phyloP scores from a whole-genome alignment of 2,113 vertebrate genomes.

The Nerophis ophidion region DNA sequence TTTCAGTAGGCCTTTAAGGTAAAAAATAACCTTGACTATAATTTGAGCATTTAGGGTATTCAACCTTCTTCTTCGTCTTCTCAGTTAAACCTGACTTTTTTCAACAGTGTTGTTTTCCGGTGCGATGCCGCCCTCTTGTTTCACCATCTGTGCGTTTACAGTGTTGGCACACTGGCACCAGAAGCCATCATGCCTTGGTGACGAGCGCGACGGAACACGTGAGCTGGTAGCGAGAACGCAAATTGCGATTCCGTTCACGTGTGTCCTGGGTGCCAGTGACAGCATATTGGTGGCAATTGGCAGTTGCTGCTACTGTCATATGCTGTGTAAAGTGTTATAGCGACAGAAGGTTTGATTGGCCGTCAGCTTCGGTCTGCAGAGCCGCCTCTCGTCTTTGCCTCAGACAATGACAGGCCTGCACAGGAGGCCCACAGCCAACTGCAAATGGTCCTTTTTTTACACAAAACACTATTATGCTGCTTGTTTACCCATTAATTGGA shows the following conservation, averaged over 20 bases:
- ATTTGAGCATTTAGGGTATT: too few relatives aligned
- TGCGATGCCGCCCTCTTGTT: slow-evolving; percentile 46
- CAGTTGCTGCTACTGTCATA: slow-evolving; percentile 38
- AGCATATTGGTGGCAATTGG: slow-evolving; percentile 67
- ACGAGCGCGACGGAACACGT: slow-evolving; percentile 43
- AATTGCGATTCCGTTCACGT: slow-evolving; percentile 22
- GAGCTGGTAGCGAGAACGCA: slow-evolving; percentile 26
- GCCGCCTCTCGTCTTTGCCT: slow-evolving; percentile 49
- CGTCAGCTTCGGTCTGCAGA: slow-evolving; percentile 25
- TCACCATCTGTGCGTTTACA: slow-evolving; percentile 65
- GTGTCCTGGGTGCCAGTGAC: slow-evolving; percentile 46
- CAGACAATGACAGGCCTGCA: slow-evolving; percentile 49
- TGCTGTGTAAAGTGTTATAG: slow-evolving; percentile 43
- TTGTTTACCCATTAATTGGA: too few relatives aligned
- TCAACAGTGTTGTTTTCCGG: slow-evolving; percentile 35
- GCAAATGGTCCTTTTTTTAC: slow-evolving; percentile 33
- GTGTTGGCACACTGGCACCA: slow-evolving; percentile 53
- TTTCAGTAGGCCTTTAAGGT: too few relatives aligned
- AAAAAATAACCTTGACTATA: too few relatives aligned
- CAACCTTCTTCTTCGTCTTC: too few relatives aligned
- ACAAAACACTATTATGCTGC: too few relatives aligned
- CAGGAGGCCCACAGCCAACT: slow-evolving; percentile 47
- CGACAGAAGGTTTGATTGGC: slow-evolving; percentile 62
- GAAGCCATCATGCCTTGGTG: slow-evolving; percentile 53
- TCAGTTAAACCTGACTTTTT: slow-evolving; percentile 13